Evolutionary conservation across 2,888 invertebrate species (phyloP).

Genomic region (Halocaridina rubra): DNA sequence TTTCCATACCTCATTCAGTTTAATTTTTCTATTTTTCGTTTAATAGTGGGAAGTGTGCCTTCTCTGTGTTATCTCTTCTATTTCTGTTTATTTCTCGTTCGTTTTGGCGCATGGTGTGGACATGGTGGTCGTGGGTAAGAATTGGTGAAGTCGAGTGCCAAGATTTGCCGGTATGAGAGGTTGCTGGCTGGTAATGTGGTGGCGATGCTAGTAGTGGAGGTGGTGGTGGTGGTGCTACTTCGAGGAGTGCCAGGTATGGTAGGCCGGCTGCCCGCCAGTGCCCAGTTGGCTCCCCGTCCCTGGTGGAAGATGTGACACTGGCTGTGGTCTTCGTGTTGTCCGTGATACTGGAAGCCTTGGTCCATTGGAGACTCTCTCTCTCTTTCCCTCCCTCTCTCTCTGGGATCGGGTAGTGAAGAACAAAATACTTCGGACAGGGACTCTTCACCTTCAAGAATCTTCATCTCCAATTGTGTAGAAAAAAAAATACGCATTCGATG

Average conservation of each 20-base stretch:
- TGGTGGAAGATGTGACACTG: constrained; percentile 30
- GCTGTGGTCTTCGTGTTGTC: not conserved
- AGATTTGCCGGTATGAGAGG: not conserved
- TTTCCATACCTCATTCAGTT: too few species aligned
- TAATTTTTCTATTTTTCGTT: too few species aligned
- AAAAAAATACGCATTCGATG: too few species aligned
- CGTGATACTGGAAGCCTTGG: constrained; percentile 6
- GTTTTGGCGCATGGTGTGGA: not conserved
- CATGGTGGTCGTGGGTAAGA: not conserved
- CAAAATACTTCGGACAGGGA: too few species aligned
- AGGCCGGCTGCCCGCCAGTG: not conserved
- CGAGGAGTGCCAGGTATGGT: not conserved
- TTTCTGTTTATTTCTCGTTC: too few species aligned
- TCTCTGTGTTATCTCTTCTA: too few species aligned
- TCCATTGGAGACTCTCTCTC: not conserved
- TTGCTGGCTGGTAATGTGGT: not conserved
- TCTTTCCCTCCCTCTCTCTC: not conserved
- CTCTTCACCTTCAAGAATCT: too few species aligned
- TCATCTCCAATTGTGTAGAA: too few species aligned
- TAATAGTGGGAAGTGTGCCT: too few species aligned
- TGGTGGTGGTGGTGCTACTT: not conserved
- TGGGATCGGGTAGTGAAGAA: not conserved
- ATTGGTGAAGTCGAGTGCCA: not conserved
- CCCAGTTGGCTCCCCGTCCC: constrained; percentile 45
- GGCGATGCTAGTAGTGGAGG: not conserved